Conservation (phyloP, 1,140 invertebrate species). For the Radopholus similis region DNA sequence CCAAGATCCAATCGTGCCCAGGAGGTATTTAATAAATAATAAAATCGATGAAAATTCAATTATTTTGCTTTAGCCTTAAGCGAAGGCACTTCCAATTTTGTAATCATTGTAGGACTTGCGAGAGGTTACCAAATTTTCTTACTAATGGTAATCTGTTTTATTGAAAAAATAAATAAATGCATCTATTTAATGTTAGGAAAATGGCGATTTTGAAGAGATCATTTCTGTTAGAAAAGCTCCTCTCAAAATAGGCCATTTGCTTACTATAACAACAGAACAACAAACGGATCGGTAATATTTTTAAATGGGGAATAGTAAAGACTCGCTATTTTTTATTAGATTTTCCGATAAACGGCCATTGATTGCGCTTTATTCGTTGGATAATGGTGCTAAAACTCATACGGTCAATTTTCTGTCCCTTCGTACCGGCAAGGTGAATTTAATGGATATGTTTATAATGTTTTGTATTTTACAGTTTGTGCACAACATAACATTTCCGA, state of each 20-base stretch:
- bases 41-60: too few relatives aligned
- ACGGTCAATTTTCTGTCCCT: constrained; percentile 81
- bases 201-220: constrained; percentile 63
- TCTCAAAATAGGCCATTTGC: constrained; percentile 59
- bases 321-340: constrained; percentile 18
- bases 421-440: constrained; percentile 79
- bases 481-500: neutral
- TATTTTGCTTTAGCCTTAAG: too few relatives aligned
- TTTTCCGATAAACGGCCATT: constrained; percentile 35
- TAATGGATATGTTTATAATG: constrained; percentile 77
- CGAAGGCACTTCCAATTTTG: constrained; percentile 9
- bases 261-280: constrained; percentile 49
- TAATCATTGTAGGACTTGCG: constrained; percentile 53
- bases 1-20: constrained; percentile 46
- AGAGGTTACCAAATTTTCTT: constrained; percentile 57
- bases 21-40: too few relatives aligned
- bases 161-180: constrained; percentile 4
- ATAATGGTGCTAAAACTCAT: constrained; percentile 41
- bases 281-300: constrained; percentile 22
- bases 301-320: neutral
- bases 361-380: constrained; percentile 37
- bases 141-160: constrained; percentile 36
- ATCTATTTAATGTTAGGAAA: constrained; percentile 48
- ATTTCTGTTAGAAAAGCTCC: constrained; percentile 63
- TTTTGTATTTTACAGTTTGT: neutral